These are phyloP conservation scores for Hydrochoerus hydrochaeris DNA, from an alignment of 2,113 vertebrate species.

Conservation along the genomic window DNA sequence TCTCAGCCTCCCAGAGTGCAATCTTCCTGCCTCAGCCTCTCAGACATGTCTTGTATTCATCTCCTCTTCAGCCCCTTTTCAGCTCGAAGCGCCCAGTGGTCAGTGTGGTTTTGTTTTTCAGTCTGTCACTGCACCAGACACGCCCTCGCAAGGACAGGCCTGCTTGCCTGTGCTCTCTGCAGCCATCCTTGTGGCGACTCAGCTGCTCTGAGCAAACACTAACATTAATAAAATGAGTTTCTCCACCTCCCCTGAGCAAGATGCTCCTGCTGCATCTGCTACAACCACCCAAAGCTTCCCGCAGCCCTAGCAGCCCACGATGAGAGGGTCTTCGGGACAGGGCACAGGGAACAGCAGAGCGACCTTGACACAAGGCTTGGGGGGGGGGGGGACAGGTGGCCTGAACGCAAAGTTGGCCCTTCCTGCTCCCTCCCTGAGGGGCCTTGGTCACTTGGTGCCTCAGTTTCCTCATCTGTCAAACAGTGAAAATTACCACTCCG, in stretches of 20 bases:
- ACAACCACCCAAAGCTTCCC: background rate
- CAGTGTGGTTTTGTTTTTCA: background rate
- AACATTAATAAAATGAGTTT: background rate
- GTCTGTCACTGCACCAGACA: background rate
- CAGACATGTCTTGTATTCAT: background rate
- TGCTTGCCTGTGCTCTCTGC: background rate
- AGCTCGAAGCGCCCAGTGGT: background rate
- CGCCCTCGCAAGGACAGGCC: background rate
- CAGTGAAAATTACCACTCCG: background rate
- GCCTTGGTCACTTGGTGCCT: background rate
- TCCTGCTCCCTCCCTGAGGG: background rate
- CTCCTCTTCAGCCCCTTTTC: background rate
- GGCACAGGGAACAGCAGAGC: background rate
- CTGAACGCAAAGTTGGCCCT: background rate
- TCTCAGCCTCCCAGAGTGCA: background rate
- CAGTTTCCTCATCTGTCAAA: constrained; percentile 1
- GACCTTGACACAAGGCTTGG: too few species aligned
- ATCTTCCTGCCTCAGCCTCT: background rate
- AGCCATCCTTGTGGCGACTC: background rate
- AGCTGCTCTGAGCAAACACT: background rate
- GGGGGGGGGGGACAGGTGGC: background rate
- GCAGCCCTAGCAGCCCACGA: rapidly evolving
- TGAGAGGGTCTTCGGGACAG: background rate
- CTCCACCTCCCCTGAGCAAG: background rate
- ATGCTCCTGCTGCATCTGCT: background rate